Conservation (phyloP, 2,888 invertebrate species). For the Nipponacmea schrenckii region DNA sequence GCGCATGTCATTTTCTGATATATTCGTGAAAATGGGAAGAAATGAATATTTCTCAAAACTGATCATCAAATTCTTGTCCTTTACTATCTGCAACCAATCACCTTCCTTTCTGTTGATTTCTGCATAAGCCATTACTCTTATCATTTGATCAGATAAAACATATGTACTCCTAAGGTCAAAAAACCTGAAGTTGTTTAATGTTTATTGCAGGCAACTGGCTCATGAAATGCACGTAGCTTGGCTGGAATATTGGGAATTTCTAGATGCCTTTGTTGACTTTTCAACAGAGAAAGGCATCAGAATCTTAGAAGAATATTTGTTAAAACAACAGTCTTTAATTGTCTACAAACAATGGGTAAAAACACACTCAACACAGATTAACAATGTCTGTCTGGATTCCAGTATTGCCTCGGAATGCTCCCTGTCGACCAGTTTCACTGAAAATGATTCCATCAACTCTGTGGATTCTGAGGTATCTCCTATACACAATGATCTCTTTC, state of each 20-base stretch:
- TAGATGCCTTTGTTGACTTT: conserved; percentile 84
- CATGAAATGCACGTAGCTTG: conserved; percentile 71
- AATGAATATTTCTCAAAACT: too few relatives aligned
- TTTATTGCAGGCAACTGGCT: conserved; percentile 56
- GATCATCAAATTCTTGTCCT: too few relatives aligned
- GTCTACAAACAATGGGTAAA: conserved; percentile 5
- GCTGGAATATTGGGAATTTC: conserved; percentile 94
- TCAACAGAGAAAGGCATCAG: conserved; percentile 78
- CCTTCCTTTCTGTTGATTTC: too few relatives aligned
- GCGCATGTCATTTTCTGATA: too few relatives aligned
- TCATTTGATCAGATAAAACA: too few relatives aligned
- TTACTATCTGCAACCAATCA: too few relatives aligned
- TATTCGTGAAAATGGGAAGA: too few relatives aligned
- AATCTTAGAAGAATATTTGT: conserved; percentile 81
- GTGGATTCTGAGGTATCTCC: background rate
- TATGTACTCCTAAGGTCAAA: too few relatives aligned
- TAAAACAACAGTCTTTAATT: conserved; percentile 47
- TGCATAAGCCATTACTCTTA: too few relatives aligned
- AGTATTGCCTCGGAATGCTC: conserved; percentile 3
- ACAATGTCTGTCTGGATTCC: background rate
- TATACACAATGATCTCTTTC: background rate
- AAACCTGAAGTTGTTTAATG: background rate
- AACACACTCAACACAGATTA: background rate
- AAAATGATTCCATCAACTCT: background rate
- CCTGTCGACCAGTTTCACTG: background rate